phyloP scores from a whole-genome alignment of 2,113 vertebrate species.

The Colistium nudipinnis region DNA sequence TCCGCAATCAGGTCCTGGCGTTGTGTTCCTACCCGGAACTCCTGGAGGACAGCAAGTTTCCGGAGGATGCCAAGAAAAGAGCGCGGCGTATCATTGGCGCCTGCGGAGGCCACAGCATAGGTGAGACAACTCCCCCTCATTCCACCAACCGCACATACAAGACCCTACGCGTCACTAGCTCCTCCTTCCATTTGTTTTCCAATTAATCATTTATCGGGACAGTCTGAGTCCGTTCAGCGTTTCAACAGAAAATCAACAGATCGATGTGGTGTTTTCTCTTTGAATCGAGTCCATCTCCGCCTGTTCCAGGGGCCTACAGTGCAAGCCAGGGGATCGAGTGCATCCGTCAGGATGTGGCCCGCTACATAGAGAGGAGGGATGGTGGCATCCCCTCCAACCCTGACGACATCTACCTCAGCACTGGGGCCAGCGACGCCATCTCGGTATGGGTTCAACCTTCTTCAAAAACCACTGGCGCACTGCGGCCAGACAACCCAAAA shows the following conservation, averaged over 20 bases:
- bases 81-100: constrained; percentile 82
- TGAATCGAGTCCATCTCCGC: constrained; percentile 32
- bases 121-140: constrained; percentile 70
- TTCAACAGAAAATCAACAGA: background rate
- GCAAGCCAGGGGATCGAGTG: constrained; percentile 87
- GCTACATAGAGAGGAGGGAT: constrained; percentile 86
- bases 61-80: constrained; percentile 85
- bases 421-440: constrained; percentile 90
- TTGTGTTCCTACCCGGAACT: constrained; percentile 87
- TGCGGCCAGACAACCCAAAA: background rate
- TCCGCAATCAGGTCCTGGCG: constrained; percentile 82
- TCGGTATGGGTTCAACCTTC: constrained; percentile 72
- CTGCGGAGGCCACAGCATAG: constrained; percentile 87
- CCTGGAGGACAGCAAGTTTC: constrained; percentile 81
- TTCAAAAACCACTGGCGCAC: background rate
- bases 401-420: constrained; percentile 87
- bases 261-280: background rate
- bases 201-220: constrained; percentile 41
- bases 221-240: background rate
- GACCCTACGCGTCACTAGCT: background rate
- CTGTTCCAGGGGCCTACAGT: constrained; percentile 86
- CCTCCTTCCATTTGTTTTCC: constrained; percentile 1
- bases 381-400: constrained; percentile 83
- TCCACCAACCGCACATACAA: constrained; percentile 20
- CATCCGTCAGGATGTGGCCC: constrained; percentile 85